Conservation (phyloP, 2,113 vertebrate genomes). For the Pseudonaja textilis region DNA sequence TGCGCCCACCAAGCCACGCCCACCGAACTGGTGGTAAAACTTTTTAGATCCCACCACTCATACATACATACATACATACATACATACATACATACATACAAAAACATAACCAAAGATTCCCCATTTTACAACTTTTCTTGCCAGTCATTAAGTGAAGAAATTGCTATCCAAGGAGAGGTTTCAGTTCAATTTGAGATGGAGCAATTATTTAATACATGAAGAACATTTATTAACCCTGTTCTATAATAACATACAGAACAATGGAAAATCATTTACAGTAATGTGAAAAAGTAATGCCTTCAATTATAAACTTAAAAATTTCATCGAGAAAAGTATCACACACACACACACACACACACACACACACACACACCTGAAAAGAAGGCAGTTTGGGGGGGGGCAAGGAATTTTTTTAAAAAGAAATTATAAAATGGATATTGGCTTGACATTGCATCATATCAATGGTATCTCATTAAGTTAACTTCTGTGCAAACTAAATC, state of each 20-base stretch:
- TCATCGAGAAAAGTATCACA: not conserved
- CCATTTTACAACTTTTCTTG: too few relatives aligned
- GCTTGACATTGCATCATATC: not conserved
- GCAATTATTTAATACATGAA: not conserved
- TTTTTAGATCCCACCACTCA: too few relatives aligned
- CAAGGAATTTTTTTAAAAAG: not conserved
- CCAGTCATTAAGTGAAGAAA: not conserved
- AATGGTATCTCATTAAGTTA: not conserved
- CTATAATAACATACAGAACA: not conserved
- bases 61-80: too few relatives aligned
- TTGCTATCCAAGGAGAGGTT: not conserved
- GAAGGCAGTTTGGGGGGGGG: not conserved
- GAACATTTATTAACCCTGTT: not conserved
- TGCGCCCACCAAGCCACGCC: too few relatives aligned
- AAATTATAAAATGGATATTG: not conserved
- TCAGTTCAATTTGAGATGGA: not conserved
- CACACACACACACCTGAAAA: not conserved
- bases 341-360: not conserved
- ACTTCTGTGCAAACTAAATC: not conserved
- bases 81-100: too few relatives aligned
- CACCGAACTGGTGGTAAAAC: too few relatives aligned
- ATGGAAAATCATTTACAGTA: not conserved
- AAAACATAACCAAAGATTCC: too few relatives aligned
- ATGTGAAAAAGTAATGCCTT: not conserved
- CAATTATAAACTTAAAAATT: not conserved